phyloP scores from a whole-genome alignment of 2,113 vertebrate species.

The Strix uralensis region DNA sequence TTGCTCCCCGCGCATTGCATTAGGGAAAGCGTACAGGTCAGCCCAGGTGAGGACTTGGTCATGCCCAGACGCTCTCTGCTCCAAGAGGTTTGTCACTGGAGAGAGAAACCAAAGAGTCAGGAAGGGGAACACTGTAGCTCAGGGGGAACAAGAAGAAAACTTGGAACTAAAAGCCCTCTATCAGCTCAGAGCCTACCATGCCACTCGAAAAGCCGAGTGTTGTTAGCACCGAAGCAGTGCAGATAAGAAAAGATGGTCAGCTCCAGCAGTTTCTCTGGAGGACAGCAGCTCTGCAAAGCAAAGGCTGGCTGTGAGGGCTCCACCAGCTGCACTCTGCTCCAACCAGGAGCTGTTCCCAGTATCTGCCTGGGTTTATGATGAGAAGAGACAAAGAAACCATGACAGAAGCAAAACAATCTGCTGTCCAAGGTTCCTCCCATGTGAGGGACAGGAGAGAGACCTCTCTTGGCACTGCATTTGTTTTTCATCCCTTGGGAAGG shows the following conservation, averaged over 20 bases:
- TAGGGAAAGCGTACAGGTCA: not conserved
- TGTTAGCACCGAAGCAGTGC: not conserved
- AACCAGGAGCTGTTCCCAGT: not conserved
- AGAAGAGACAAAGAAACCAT: not conserved
- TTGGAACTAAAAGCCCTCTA: not conserved
- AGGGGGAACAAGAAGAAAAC: not conserved
- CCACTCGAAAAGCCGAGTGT: not conserved
- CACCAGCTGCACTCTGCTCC: fast-evolving
- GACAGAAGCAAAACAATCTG: not conserved
- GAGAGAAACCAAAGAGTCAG: not conserved
- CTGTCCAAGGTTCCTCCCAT: not conserved
- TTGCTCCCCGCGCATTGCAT: not conserved
- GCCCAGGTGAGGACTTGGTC: not conserved
- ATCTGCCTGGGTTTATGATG: not conserved
- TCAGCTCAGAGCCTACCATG: not conserved
- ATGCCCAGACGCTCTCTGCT: not conserved
- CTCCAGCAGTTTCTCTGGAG: not conserved
- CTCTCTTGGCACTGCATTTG: not conserved
- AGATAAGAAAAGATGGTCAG: not conserved
- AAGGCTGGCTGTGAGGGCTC: not conserved
- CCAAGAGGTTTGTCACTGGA: not conserved
- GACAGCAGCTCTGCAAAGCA: not conserved
- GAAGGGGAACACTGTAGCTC: not conserved
- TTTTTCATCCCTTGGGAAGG: not conserved
- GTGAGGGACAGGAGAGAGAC: fast-evolving